Percentiles rank a stretch among this genome's conserved stretches.
Evolutionary conservation across 2,113 vertebrate species (phyloP).

Genomic region (Sceloporus tristichus): DNA sequence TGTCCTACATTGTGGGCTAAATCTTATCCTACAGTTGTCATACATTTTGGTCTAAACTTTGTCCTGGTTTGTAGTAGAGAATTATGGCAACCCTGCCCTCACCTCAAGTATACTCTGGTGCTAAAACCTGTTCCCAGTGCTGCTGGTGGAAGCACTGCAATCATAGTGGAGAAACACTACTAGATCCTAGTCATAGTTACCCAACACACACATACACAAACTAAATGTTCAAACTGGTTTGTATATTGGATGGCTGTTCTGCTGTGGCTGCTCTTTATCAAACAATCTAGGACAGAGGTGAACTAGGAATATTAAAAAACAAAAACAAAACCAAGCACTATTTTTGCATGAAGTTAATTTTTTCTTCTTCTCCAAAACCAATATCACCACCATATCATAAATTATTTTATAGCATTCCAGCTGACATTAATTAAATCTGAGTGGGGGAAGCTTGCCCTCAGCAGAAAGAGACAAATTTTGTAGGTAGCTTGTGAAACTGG

Average conservation of each 20-base stretch:
- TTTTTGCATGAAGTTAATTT: constrained; percentile 47
- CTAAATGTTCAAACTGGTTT: neutral
- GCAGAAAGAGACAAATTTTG: constrained; percentile 54
- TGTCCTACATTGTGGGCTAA: too few species aligned
- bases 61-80: too few species aligned
- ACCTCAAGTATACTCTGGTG: too few species aligned
- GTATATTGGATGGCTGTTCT: neutral
- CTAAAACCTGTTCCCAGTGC: too few species aligned
- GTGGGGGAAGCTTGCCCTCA: constrained; percentile 49
- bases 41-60: too few species aligned
- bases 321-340: constrained; percentile 9
- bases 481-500: constrained; percentile 61
- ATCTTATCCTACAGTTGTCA: too few species aligned
- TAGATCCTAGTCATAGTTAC: neutral
- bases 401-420: constrained; percentile 43
- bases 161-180: too few species aligned
- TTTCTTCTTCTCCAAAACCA: constrained; percentile 44
- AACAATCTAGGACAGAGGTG: constrained; percentile 29
- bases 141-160: too few species aligned
- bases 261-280: constrained; percentile 8
- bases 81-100: too few species aligned
- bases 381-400: constrained; percentile 46
- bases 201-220: neutral
- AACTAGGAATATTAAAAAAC: constrained; percentile 30
- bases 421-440: constrained; percentile 63